Base-by-base conservation (phyloP, 2,113 vertebrate species). In the Oryzias javanicus region DNA sequence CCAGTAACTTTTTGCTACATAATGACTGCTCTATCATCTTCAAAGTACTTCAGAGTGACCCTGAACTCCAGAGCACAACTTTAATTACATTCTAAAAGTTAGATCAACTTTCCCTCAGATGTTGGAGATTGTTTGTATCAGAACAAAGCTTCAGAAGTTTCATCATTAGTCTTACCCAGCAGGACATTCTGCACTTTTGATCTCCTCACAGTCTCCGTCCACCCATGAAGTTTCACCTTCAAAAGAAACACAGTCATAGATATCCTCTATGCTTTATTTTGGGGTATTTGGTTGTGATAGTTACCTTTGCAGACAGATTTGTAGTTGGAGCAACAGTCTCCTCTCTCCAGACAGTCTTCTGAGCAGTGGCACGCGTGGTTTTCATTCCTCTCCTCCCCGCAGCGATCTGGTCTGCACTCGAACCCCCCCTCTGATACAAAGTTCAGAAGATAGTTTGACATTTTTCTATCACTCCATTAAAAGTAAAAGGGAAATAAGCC, bases 301-400 rank as follows among this genome's bases (percentile, higher is more conserved):
- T 3, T 48, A 97, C 97, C 97, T 93, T 92, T 93, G 88, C 97
- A 99, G 44, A 92, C 45, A 1, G 94, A 88, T 79, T 92, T 95
- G 85, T 96, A 98, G 85, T 99, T 98, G 67, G 95, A 94, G 67
- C 97, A 99, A 80, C 97, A 99, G 91, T 98, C 97, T 62, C 94
- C 93, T 63, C 70, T 89, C 57, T 90, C 87, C 90, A 98, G 52
- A 74, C 97, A 99, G 88, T 98, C 97, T 14, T 94, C 93, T 0
- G 96, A 97, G 83, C 97, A 99, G 81, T 98, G 96, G 64, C 97
- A 99, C 27, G 95, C 95, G 41, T 94, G 88, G 10, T 97, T 91
- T 14, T 93, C 92, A 10, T 93, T 93, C 68, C 97, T 91, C 42
- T 82, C 76, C 87, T 98, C 96, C 42, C 94, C 93, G 24, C 97